Evolutionary conservation across 2,888 invertebrate genomes (phyloP).

Genomic region (Odontomyia ornata): DNA sequence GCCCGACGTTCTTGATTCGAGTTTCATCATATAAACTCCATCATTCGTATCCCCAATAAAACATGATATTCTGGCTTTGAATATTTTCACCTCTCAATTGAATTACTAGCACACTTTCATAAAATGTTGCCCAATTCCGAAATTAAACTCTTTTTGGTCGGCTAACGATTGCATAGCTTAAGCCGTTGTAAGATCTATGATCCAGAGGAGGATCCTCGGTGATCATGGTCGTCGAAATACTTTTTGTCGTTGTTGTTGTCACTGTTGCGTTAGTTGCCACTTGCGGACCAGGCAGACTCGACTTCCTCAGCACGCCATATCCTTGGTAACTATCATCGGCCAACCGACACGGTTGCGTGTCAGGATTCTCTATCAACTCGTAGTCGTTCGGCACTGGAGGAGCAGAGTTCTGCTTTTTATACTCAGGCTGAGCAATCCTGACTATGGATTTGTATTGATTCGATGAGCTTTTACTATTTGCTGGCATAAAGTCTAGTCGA

Average conservation of each 20-base stretch:
- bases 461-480: slow-evolving; percentile 75
- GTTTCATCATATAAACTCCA: too few relatives aligned
- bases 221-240: slow-evolving; percentile 44
- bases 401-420: slow-evolving; percentile 60
- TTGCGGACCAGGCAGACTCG: slow-evolving; percentile 68
- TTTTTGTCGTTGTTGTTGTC: slow-evolving; percentile 65
- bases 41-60: too few relatives aligned
- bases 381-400: slow-evolving; percentile 74
- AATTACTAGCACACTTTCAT: background rate
- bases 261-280: slow-evolving; percentile 65
- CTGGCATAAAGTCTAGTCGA: slow-evolving; percentile 81
- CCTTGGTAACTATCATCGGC: slow-evolving; percentile 85
- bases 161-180: slow-evolving; percentile 83
- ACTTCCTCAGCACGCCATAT: slow-evolving; percentile 80
- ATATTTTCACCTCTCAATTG: background rate
- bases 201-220: slow-evolving; percentile 65
- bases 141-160: slow-evolving; percentile 83
- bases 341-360: slow-evolving; percentile 75
- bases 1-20: too few relatives aligned
- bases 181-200: slow-evolving; percentile 78
- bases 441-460: slow-evolving; percentile 76
- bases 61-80: too few relatives aligned
- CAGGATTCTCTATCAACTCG: slow-evolving; percentile 73
- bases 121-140: background rate
- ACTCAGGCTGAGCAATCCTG: slow-evolving; percentile 67